These are phyloP conservation scores for Rhinolophus ferrumequinum DNA, from an alignment of 2,113 vertebrate species.

Conservation along the genomic window DNA sequence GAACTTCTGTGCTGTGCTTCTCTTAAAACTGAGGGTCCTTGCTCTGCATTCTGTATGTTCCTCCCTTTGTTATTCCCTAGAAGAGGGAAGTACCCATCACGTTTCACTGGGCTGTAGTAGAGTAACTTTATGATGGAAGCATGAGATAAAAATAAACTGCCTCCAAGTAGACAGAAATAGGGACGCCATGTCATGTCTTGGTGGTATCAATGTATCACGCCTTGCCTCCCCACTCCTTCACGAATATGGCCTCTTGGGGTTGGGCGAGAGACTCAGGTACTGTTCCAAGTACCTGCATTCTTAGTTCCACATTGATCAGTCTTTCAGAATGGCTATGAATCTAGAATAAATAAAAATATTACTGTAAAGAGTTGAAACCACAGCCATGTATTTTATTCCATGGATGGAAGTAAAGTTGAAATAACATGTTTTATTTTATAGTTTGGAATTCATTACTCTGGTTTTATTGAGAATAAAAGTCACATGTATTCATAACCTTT, in stretches of 20 bases:
- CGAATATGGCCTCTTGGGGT: not conserved
- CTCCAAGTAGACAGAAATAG: not conserved
- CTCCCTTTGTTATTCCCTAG: not conserved
- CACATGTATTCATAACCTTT: not conserved
- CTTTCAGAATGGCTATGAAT: not conserved
- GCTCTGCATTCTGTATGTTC: not conserved
- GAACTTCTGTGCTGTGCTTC: not conserved
- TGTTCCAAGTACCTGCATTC: not conserved
- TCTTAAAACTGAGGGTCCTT: not conserved
- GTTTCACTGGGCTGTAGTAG: not conserved
- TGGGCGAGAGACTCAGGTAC: not conserved
- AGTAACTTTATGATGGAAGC: not conserved
- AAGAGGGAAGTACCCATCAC: not conserved
- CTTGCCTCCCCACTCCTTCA: not conserved
- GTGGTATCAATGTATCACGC: not conserved
- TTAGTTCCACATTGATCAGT: not conserved
- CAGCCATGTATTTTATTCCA: not conserved
- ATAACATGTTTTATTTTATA: not conserved
- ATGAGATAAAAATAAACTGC: not conserved
- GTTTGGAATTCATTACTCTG: not conserved
- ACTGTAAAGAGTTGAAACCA: not conserved
- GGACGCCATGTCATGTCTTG: not conserved
- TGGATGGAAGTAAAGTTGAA: not conserved
- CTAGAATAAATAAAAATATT: constrained; percentile 21
- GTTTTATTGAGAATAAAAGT: not conserved